Base-by-base conservation (phyloP, 37 sponge, comb jelly and placozoan genomes). In the Haliclona indistincta region DNA sequence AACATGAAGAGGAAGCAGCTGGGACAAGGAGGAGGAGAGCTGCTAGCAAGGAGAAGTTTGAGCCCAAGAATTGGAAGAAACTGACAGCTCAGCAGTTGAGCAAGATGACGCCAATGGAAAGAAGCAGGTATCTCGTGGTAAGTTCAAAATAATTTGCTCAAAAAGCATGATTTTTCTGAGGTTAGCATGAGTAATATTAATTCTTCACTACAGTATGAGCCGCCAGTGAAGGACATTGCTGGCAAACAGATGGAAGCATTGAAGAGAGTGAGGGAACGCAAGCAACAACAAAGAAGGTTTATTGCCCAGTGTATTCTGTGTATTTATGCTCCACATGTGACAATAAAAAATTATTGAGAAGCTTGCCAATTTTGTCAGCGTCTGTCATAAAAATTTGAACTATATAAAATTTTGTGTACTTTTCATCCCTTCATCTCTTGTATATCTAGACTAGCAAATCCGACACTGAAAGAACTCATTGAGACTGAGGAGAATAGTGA, bases 51-150 rank as follows among this genome's bases (percentile, higher is more conserved):
- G 67, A 53, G 11, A 75, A 38, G 49, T 69, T 71, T 71, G 76
- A 84, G 72, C 47, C 63, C 0, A 64, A 42, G 67, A 84, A 77
- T 54, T 90, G 90, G 90, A 80, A 71, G 30, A 44, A 76, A 29
- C 22, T 84, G 40, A 43, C 77, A 22, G 58, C 80, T 0, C 79
- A 29, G 39, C 30, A 90, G 42, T 72, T 85, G 0, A 25, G 30
- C 11, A 76, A 62, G 20, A 26, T 90, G 43, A 70, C 71, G 19
- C 42, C 60, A 17, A 58, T 80, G 10, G 80, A 80, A 34, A 55
- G 74, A 63, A 90, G 90, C 72, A 69, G 87, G 71, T 84, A 84
- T 43, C 34, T 75, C 51, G 86, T 80, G n/a, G 89, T 89, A 44
- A 76, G 89, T 55, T 25, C 43, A 58, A 51, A 3, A 4, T 39